A percentile compares a stretch with the other conserved stretches of the same genome.
phyloP scores from a whole-genome alignment of 2,888 invertebrate species.

The Branchellion lobata region DNA sequence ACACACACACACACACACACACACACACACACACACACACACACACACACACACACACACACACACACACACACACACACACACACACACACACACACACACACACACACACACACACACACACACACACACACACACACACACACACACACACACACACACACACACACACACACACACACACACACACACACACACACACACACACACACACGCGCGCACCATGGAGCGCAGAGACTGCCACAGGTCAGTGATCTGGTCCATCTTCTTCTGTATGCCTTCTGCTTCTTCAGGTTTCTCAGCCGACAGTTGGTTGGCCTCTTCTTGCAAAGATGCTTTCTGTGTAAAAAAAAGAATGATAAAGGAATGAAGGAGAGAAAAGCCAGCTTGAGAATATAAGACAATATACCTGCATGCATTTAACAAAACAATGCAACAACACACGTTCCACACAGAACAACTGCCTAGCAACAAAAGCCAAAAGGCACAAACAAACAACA shows the following conservation, averaged over 20 bases:
- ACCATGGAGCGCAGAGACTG: constrained; percentile 92
- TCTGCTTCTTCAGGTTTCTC: constrained; percentile 80
- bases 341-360: constrained; percentile 50
- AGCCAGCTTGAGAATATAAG: background rate
- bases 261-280: constrained; percentile 71
- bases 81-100: background rate
- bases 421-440: background rate
- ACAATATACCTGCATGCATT: background rate
- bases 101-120: too few species aligned
- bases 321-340: constrained; percentile 85
- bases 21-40: constrained; percentile 29
- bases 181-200: too few species aligned
- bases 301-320: constrained; percentile 85
- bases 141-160: too few species aligned
- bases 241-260: constrained; percentile 90
- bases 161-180: too few species aligned
- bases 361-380: background rate
- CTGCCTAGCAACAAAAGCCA: too few species aligned
- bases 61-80: constrained; percentile 30
- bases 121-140: too few species aligned
- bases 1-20: too few species aligned
- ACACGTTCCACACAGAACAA: background rate
- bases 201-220: constrained; percentile 50
- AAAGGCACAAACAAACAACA: background rate
- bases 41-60: constrained; percentile 21